phyloP scores from a whole-genome alignment of 2,113 vertebrate species.

The Piaya cayana region DNA sequence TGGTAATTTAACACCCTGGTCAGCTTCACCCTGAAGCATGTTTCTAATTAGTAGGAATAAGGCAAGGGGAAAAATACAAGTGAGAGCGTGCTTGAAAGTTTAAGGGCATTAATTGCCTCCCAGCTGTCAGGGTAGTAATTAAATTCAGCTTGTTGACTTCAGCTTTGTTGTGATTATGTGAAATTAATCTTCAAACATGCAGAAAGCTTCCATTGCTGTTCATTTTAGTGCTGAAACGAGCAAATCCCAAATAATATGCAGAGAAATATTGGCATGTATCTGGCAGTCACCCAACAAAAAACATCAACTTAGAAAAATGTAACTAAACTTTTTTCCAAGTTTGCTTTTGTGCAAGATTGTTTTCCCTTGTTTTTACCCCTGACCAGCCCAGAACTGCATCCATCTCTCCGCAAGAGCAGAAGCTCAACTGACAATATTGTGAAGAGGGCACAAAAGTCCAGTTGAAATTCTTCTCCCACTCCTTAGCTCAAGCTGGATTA shows the following conservation, averaged over 20 bases:
- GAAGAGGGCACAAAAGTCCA: not conserved
- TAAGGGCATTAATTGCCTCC: constrained; percentile 71
- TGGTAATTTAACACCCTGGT: not conserved
- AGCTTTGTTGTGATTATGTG: constrained; percentile 63
- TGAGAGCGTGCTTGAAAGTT: not conserved
- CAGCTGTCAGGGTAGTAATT: constrained; percentile 72
- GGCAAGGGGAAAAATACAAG: constrained; percentile 20
- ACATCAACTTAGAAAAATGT: not conserved
- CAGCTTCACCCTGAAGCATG: constrained; percentile 43
- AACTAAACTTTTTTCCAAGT: not conserved
- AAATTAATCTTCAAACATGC: constrained; percentile 67
- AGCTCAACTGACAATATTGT: not conserved
- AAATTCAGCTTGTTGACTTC: constrained; percentile 73
- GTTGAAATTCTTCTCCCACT: not conserved
- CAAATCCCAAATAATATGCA: constrained; percentile 15
- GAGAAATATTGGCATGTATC: not conserved
- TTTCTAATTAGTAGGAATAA: constrained; percentile 61
- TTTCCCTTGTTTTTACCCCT: not conserved
- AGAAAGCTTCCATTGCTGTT: constrained; percentile 27
- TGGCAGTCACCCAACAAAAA: constrained; percentile 1
- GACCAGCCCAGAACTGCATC: not conserved
- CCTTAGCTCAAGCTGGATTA: constrained; percentile 23
- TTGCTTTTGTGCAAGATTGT: not conserved
- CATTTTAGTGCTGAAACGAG: constrained; percentile 35
- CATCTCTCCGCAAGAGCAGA: not conserved